phyloP scores from a whole-genome alignment of 2,888 invertebrate genomes.

The Campaea margaritaria region DNA sequence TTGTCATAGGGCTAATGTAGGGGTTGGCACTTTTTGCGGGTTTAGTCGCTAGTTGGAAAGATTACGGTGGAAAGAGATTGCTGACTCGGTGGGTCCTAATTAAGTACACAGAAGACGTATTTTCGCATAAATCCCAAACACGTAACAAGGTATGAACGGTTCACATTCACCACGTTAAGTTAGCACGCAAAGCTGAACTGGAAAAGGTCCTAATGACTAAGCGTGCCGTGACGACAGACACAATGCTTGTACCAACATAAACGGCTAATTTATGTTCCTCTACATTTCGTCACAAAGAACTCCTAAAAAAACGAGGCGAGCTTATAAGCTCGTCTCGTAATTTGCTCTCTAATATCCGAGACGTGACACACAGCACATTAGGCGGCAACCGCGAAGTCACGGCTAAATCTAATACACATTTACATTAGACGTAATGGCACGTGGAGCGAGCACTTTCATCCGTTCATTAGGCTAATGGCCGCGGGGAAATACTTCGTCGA shows the following conservation, averaged over 20 bases:
- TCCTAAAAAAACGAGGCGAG: not conserved
- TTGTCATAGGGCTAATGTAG: constrained; percentile 55
- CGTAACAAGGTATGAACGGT: too few relatives aligned
- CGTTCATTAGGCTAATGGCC: constrained; percentile 46
- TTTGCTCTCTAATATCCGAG: constrained; percentile 18
- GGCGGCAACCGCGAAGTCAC: constrained; percentile 28
- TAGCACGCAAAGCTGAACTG: too few relatives aligned
- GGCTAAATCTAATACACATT: constrained; percentile 39
- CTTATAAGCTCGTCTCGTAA: constrained; percentile 4
- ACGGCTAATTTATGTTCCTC: not conserved
- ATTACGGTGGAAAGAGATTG: constrained; percentile 18
- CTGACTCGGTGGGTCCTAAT: constrained; percentile 9
- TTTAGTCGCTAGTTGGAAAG: constrained; percentile 19
- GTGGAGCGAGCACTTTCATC: constrained; percentile 40
- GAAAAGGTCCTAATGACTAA: too few relatives aligned
- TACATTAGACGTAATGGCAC: constrained; percentile 38
- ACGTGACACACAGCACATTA: constrained; percentile 34
- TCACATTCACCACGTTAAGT: too few relatives aligned
- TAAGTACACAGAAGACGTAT: too few relatives aligned
- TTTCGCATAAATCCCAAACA: too few relatives aligned
- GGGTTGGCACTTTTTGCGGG: constrained; percentile 29
- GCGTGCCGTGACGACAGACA: too few relatives aligned
- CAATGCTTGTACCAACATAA: not conserved
- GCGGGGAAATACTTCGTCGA: constrained; percentile 34
- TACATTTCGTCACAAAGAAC: constrained; percentile 2